Conservation (phyloP, 2,797 vertebrate species). For the Danio choprae region DNA sequence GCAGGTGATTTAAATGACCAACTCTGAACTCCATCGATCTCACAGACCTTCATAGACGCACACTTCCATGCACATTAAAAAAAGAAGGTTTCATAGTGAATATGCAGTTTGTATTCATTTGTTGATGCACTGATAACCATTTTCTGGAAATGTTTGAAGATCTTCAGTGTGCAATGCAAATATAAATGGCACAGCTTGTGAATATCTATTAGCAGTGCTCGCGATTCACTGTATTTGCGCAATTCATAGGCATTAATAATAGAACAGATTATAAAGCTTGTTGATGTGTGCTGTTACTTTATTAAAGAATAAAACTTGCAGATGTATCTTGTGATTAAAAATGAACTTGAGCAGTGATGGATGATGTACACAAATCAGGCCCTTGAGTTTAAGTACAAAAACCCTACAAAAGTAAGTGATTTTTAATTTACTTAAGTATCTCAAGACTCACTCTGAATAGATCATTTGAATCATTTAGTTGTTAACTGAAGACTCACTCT, state of each 20-base stretch:
- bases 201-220: not conserved
- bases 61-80: too few species aligned
- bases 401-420: too few species aligned
- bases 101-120: slow-evolving; percentile 14
- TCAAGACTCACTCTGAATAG: too few species aligned
- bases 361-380: too few species aligned
- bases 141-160: slow-evolving; percentile 83
- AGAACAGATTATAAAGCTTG: not conserved
- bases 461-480: too few species aligned
- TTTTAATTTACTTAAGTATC: too few species aligned
- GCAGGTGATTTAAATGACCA: slow-evolving; percentile 86
- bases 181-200: slow-evolving; percentile 75
- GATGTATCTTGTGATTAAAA: too few species aligned
- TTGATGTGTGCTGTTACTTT: not conserved
- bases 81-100: not conserved
- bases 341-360: too few species aligned
- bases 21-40: slow-evolving; percentile 89
- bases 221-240: not conserved
- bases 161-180: slow-evolving; percentile 73
- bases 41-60: slow-evolving; percentile 59
- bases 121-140: slow-evolving; percentile 54
- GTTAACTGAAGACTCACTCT: too few species aligned
- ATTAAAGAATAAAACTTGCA: not conserved
- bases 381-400: too few species aligned
- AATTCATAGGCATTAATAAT: not conserved